Base-by-base conservation (phyloP, 2,797 vertebrate genomes). In the Phaenicophaeus curvirostris region DNA sequence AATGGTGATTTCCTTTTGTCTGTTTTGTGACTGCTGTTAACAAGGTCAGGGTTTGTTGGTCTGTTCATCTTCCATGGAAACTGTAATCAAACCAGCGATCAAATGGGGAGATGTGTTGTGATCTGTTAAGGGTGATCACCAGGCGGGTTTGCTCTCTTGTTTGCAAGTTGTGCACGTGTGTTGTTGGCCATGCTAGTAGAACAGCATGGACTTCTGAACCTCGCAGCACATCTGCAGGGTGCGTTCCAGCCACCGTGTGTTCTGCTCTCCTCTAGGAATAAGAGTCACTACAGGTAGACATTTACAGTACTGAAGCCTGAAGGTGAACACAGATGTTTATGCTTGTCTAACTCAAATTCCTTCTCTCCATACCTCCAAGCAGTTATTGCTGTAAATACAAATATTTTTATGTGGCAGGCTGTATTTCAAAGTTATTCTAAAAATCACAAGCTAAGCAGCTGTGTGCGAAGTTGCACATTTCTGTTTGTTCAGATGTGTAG, bases 61-160 rank as follows among this genome's bases (percentile, higher is more conserved):
- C 46, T 93, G 2, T 95, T 94, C 96, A 76, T 42, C 77, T 65
- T 82, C 94, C 63, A 46, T 82, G 76, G 89, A 58, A 91, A 84
- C 87, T 0, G 0, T 20, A 33, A 84, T 67, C 37, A 28, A 42
- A 59, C 7, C 62, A 27, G 51, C 9, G 55, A 14, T 87, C 71
- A 23, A 8, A 20, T 2, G 11, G 5, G 2, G 73, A 27, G 62
- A 31, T 1, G 3, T 20, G 50, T 19, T 4, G 3, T 16, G 55
- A 30, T 51, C 24, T 21, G 82, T 21, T 25, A 3, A 30, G 59
- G 3, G 14, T 2, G 37, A 15, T 16, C 4, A 1, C 15, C 2
- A 2, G 2, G 23, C 2, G 24, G 48, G 37, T 67, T 69, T 0
- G 2, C 14, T 5, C 21, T 21, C 31, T 15, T 5, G 0, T 19